Evolutionary conservation across 2,797 vertebrate species (phyloP), one percentile per base, ranked within the genome.

Genomic region (Acropternis orthonyx): DNA sequence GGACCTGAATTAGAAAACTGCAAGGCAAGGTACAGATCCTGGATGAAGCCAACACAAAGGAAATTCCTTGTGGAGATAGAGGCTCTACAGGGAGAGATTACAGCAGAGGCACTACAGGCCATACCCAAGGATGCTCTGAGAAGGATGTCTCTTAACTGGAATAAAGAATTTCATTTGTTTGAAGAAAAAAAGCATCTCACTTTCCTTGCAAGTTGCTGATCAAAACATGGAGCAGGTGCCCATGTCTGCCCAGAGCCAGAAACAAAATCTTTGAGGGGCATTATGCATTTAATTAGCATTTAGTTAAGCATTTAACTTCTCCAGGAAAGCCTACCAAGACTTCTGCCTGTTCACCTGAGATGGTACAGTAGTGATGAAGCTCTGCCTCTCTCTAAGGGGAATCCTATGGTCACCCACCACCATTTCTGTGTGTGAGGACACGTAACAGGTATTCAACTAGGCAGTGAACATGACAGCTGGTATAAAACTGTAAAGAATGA

Each of bases 311-410:
- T 68, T 85, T 51, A 59, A 10, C 2, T 46, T 69, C 30, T 59
- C 16, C 28, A 66, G 18, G 5, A 69, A 67, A 73, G 16, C 28
- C 37, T 72, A 7, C 19, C 9, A 39, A 79, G 16, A 27, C 13
- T 43, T 54, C 41, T 65, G 3, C 13, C 16, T 59, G 28, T 37
- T 56, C 10, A 32, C 14, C 30, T 49, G 49, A 88, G 14, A 12
- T 17, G 3, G 32, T 1, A 5, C 0, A 37, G 28, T 7, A 41
- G 28, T 5, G 8, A 41, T n/a, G 30, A 85, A 79, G 30, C 3
- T 75, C 44, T 74, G 10, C 26, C 22, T 63, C 18, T 76, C 37
- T 37, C n/a, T 52, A 30, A 37, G 12, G 10, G 28, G 8, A 21
- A 9, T 81, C 54, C 32, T 65, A 2, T 7, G 61, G 26, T 23